These are phyloP conservation scores for Xenopus borealis DNA, from an alignment of 2,113 vertebrate species.

Conservation along the genomic window DNA sequence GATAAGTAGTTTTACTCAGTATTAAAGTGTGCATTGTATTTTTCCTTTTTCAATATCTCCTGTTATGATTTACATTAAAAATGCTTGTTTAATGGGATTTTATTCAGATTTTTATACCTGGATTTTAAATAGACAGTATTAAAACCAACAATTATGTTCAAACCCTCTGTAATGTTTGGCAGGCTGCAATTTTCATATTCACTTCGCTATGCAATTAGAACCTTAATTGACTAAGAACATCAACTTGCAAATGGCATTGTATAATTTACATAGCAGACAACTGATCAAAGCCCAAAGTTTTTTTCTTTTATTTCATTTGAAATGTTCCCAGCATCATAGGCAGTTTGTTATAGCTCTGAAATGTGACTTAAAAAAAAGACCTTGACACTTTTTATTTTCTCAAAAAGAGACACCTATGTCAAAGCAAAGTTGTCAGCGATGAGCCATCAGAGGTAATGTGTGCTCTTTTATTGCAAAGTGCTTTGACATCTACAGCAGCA, in stretches of 20 bases:
- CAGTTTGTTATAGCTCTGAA: not conserved
- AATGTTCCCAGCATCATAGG: not conserved
- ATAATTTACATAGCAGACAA: conserved; percentile 7
- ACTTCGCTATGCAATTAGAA: conserved; percentile 29
- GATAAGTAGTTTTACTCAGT: too few relatives aligned
- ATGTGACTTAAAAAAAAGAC: not conserved
- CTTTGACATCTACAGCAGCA: too few relatives aligned
- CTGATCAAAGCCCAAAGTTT: not conserved
- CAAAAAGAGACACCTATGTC: not conserved
- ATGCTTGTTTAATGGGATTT: too few relatives aligned
- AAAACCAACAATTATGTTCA: conserved; percentile 14
- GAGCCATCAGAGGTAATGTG: too few relatives aligned
- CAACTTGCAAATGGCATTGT: conserved; percentile 2
- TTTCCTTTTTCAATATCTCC: too few relatives aligned
- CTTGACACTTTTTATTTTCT: not conserved
- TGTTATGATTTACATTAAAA: too few relatives aligned
- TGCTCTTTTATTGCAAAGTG: too few relatives aligned
- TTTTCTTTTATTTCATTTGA: not conserved
- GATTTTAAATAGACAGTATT: not conserved
- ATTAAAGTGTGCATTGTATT: too few relatives aligned
- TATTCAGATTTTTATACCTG: too few relatives aligned
- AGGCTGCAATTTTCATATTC: conserved; percentile 3
- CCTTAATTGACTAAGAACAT: conserved; percentile 26
- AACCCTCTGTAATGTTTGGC: conserved; percentile 19
- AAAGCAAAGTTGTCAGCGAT: too few relatives aligned